A percentile compares a stretch with the other conserved stretches of the same genome.
phyloP scores from a whole-genome alignment of 2,113 vertebrate species.

The Corythoichthys intestinalis region DNA sequence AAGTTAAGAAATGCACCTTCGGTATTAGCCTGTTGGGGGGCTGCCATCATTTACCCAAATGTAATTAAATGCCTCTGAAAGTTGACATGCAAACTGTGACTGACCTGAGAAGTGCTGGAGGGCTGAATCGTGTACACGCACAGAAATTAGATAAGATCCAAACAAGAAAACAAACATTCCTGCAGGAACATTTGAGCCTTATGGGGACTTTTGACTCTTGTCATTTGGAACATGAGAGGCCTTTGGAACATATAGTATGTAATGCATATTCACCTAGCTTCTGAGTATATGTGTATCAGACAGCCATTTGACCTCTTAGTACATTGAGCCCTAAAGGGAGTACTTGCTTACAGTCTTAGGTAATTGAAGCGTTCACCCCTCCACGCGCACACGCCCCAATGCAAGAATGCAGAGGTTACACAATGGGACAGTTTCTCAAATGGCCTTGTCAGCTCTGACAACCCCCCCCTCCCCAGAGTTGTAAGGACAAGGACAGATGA shows the following conservation, averaged over 20 bases:
- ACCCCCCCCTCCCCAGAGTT: background rate
- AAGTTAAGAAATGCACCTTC: too few relatives aligned
- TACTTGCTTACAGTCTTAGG: background rate
- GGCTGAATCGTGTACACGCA: constrained; percentile 9
- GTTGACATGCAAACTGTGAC: constrained; percentile 18
- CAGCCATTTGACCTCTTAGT: background rate
- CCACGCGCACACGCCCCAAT: background rate
- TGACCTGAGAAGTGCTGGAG: constrained; percentile 10
- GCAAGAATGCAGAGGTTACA: constrained; percentile 1
- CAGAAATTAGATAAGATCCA: constrained; percentile 2
- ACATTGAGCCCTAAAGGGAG: background rate
- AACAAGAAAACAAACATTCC: constrained; percentile 2
- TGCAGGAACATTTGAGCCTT: background rate
- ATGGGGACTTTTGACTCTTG: background rate
- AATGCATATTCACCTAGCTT: background rate
- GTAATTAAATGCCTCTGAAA: constrained; percentile 6
- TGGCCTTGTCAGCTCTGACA: background rate
- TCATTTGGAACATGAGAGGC: constrained; percentile 2
- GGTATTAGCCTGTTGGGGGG: background rate
- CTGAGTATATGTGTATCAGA: background rate
- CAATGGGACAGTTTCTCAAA: constrained; percentile 11
- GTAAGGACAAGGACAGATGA: background rate
- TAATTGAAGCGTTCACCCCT: background rate
- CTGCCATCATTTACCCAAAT: constrained; percentile 7
- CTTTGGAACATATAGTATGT: background rate